phyloP scores from a whole-genome alignment of 2,113 vertebrate species.

The Chionis minor region DNA sequence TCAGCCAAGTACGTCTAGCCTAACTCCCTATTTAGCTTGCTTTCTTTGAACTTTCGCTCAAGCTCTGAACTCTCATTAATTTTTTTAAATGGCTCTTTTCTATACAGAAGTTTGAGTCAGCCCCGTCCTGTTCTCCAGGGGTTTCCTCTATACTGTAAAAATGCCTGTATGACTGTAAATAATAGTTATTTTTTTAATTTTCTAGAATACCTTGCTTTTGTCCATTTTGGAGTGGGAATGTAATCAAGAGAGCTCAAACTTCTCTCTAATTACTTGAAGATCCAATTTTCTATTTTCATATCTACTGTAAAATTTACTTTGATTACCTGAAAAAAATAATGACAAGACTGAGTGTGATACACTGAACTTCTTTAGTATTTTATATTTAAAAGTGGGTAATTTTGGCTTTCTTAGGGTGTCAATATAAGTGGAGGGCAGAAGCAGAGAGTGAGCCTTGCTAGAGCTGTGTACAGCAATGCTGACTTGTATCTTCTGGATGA shows the following conservation, averaged over 20 bases:
- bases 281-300: not conserved
- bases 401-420: conserved; percentile 70
- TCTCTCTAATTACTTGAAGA: not conserved
- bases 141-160: not conserved
- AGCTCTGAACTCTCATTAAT: not conserved
- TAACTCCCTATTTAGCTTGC: not conserved
- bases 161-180: not conserved
- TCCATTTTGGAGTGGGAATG: not conserved
- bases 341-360: not conserved
- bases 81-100: not conserved
- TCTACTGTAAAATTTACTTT: not conserved
- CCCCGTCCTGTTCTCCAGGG: not conserved
- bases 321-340: not conserved
- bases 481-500: conserved; percentile 84
- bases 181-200: not conserved
- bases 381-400: not conserved
- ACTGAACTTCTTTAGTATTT: not conserved
- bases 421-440: conserved; percentile 87
- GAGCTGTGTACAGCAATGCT: conserved; percentile 78
- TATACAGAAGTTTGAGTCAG: not conserved
- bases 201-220: not conserved
- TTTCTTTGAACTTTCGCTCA: not conserved
- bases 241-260: not conserved
- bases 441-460: conserved; percentile 82
- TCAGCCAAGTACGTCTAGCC: not conserved